Conservation (phyloP, 2,888 invertebrate species). For the Acleris sparsana region DNA sequence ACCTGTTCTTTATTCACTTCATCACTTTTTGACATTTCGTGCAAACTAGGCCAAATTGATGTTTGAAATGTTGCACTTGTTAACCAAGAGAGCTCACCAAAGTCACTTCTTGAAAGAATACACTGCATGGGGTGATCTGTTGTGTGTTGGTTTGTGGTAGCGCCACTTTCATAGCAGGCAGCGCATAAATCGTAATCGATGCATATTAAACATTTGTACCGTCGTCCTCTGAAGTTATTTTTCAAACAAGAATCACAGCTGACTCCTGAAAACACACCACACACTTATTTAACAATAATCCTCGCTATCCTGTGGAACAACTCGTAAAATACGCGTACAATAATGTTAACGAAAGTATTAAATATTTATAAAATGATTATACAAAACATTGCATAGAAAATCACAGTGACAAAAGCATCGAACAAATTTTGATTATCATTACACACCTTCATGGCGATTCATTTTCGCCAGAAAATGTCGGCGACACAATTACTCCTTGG, state of each 20-base stretch:
- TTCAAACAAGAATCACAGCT: conserved; percentile 99
- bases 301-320: conserved; percentile 9
- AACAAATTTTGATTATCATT: conserved; percentile 84
- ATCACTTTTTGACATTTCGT: conserved; percentile 20
- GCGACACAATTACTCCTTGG: conserved; percentile 75
- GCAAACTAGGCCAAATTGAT: conserved; percentile 28
- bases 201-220: conserved; percentile 99
- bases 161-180: conserved; percentile 96
- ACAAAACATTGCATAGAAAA: conserved; percentile 54
- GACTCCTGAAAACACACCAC: conserved; percentile 90
- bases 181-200: conserved; percentile 99
- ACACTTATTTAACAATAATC: conserved; percentile 60
- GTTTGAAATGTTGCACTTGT: conserved; percentile 21
- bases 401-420: conserved; percentile 78
- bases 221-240: conserved; percentile 97
- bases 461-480: conserved; percentile 86
- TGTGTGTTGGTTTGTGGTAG: conserved; percentile 95
- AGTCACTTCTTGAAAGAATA: conserved; percentile 97
- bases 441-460: conserved; percentile 97
- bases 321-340: conserved; percentile 20
- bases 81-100: conserved; percentile 85
- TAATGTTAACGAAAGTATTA: conserved; percentile 7
- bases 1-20: conserved; percentile 1
- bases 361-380: conserved; percentile 16
- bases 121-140: conserved; percentile 99